Base-by-base conservation (phyloP, 2,888 invertebrate species). In the Drosophila gaucha region DNA sequence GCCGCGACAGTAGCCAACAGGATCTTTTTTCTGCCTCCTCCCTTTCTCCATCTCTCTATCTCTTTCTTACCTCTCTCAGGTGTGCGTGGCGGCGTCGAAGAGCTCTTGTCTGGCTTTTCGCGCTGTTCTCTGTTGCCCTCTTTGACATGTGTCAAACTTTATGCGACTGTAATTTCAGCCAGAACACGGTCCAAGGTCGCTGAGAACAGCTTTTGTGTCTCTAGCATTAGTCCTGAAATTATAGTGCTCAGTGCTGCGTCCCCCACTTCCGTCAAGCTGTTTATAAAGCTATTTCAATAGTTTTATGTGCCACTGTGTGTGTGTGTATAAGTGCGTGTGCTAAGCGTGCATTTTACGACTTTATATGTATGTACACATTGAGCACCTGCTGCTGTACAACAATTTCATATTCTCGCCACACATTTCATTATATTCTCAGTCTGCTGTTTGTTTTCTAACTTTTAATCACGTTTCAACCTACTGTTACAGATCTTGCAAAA, bases 121-220 rank as follows among this genome's bases (percentile, higher is more conserved):
- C 46, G 62, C 5, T 39, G 3, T 3, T 8, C 46, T 30, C 18
- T 10, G 12, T 67, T 54, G 46, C 54, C 36, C 54, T n/a, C 18
- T 62, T 47, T 67, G 77, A 74, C 82, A 80, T 76, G 68, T 72
- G 82, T 69, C 79, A 82, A 79, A 77, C 62, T 72, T 66, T 65
- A 59, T 49, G 71, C 49, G 62, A 41, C 74, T 65, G 67, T 65
- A 60, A 64, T 64, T 73, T 59, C 31, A 38, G 38, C 51, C 67
- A 51, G 38, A 10, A 56, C 28, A 67, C 16, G 39, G 39, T 35
- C 52, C 68, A 73, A 73, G 73, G 72, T 59, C 60, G 60, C 36
- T 9, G 10, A 8, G 6, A 50, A 30, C n/a, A 36, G 67, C 24
- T 74, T 71, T 59, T 78, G 69, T 64, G 73, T 75, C 67, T 60